A percentile compares a stretch with the other conserved stretches of the same genome.
Conservation (phyloP, 2,113 vertebrate species). For the Tyrannus savana region DNA sequence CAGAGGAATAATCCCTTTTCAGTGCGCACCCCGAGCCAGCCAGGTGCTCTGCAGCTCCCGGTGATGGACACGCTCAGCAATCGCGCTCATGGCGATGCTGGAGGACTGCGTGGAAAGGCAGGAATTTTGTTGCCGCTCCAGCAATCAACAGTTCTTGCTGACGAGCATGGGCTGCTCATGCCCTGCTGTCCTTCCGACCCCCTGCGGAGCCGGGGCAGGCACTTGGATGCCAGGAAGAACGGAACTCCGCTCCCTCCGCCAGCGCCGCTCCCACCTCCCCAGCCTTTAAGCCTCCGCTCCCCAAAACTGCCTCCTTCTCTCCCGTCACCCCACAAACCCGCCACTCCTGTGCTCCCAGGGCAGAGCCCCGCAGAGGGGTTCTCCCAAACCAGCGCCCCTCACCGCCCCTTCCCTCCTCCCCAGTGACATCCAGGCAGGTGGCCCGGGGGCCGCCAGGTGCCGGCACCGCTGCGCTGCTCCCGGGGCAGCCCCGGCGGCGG, state of each 20-base stretch:
- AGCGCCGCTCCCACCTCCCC: neutral
- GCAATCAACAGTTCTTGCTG: neutral
- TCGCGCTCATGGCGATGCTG: neutral
- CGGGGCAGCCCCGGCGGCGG: neutral
- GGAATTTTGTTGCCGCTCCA: neutral
- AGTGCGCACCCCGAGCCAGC: neutral
- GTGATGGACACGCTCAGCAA: neutral
- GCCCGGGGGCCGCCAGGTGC: neutral
- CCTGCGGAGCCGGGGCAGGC: neutral
- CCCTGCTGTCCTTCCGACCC: neutral
- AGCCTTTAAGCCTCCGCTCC: neutral
- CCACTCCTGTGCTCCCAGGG: neutral
- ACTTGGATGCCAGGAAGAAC: neutral
- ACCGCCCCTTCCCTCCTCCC: neutral
- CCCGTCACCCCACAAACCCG: neutral
- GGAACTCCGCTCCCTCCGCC: neutral
- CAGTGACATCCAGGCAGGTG: neutral
- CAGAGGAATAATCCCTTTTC: neutral
- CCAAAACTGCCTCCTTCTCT: neutral
- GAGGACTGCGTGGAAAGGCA: rapidly evolving
- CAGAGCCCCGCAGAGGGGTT: neutral
- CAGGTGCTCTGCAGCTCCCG: conserved; percentile 3
- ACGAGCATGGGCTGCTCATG: rapidly evolving
- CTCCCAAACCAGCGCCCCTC: neutral
- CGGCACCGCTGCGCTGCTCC: neutral